Conservation (phyloP, 2,113 vertebrate species). For the Vicugna pacos region DNA sequence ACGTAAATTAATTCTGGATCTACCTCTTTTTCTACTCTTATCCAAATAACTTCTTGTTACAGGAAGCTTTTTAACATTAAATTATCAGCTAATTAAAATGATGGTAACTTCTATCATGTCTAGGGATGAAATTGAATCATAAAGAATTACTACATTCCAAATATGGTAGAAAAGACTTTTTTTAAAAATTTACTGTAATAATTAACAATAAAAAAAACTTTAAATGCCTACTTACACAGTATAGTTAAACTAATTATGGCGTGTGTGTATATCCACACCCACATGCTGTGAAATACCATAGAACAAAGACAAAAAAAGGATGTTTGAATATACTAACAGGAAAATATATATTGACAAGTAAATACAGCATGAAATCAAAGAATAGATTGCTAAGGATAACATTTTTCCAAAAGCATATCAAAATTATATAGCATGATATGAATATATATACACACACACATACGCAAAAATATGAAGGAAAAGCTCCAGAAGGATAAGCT, state of each 20-base stretch:
- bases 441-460: background rate
- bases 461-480: background rate
- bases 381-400: background rate
- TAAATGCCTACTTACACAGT: background rate
- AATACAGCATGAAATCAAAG: background rate
- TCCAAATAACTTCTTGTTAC: background rate
- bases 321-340: background rate
- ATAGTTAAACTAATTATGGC: background rate
- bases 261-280: background rate
- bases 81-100: slow-evolving; percentile 18
- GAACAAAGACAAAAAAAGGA: background rate
- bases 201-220: background rate
- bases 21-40: slow-evolving; percentile 42
- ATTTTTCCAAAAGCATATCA: background rate
- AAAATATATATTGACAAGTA: background rate
- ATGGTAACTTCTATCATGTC: background rate
- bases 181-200: background rate
- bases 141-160: background rate
- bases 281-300: background rate
- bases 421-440: background rate
- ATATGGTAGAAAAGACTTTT: background rate
- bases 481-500: background rate
- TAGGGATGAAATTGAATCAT: background rate
- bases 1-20: slow-evolving; percentile 22
- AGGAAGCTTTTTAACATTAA: background rate